Conservation (phyloP, 1,140 invertebrate genomes). For the Drosophila albomicans region DNA sequence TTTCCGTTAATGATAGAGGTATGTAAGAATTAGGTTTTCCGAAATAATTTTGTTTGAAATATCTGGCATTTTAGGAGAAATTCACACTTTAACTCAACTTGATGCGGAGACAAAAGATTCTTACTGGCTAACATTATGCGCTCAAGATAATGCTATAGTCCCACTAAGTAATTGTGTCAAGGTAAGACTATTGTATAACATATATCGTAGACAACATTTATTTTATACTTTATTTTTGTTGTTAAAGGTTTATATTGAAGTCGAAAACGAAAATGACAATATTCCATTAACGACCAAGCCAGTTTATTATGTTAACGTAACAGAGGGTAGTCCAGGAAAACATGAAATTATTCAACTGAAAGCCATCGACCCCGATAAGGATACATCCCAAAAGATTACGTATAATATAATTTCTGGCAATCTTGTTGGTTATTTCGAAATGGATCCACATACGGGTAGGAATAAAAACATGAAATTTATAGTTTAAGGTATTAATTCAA, state of each 20-base stretch:
- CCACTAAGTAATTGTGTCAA: slow-evolving; percentile 92
- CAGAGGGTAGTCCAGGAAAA: slow-evolving; percentile 93
- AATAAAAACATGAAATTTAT: slow-evolving; percentile 18
- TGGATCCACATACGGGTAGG: slow-evolving; percentile 93
- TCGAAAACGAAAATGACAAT: slow-evolving; percentile 97
- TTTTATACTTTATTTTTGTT: background rate
- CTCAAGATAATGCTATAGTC: slow-evolving; percentile 95
- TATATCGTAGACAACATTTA: background rate
- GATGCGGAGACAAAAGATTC: slow-evolving; percentile 94
- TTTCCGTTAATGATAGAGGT: slow-evolving; percentile 96
- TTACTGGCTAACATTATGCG: slow-evolving; percentile 97
- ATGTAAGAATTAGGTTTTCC: slow-evolving; percentile 68
- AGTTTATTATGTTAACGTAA: slow-evolving; percentile 93
- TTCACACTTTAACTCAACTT: slow-evolving; percentile 92
- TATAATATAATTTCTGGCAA: slow-evolving; percentile 96
- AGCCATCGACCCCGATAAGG: slow-evolving; percentile 92
- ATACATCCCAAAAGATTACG: slow-evolving; percentile 88
- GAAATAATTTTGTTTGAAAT: slow-evolving; percentile 7
- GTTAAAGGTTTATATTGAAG: slow-evolving; percentile 93
- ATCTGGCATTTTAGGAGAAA: slow-evolving; percentile 89
- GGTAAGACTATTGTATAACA: slow-evolving; percentile 85
- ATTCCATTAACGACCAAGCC: slow-evolving; percentile 94
- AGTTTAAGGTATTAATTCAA: background rate
- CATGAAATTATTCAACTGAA: slow-evolving; percentile 91
- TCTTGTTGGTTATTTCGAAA: slow-evolving; percentile 94